These are phyloP conservation scores for Atractosteus spatula DNA, from an alignment of 2,113 vertebrate genomes.

Conservation along the genomic window DNA sequence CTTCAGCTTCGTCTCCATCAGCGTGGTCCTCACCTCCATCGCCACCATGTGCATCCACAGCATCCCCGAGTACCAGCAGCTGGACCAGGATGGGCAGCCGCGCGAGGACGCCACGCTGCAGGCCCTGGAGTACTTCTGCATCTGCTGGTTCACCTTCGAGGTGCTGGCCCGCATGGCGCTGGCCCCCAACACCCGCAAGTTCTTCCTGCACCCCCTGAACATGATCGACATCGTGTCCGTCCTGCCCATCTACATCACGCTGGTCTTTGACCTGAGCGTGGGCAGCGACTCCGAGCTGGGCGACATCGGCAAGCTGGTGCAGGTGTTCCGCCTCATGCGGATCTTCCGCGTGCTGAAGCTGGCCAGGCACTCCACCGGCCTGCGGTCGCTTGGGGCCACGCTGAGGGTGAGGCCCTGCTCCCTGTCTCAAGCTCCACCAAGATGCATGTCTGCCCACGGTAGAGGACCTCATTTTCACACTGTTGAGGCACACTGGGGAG, in stretches of 20 bases:
- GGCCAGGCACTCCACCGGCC: conserved; percentile 91
- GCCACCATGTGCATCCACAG: conserved; percentile 94
- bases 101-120: conserved; percentile 76
- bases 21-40: conserved; percentile 87
- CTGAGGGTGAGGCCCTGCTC: conserved; percentile 73
- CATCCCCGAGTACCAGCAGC: conserved; percentile 85
- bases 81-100: conserved; percentile 68
- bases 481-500: too few relatives aligned
- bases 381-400: conserved; percentile 90
- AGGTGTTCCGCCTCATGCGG: conserved; percentile 92
- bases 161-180: conserved; percentile 86
- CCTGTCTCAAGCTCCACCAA: neutral
- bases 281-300: conserved; percentile 75
- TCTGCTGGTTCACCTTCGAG: conserved; percentile 96
- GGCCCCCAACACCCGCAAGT: conserved; percentile 84
- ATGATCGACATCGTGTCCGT: conserved; percentile 91
- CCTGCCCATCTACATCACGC: conserved; percentile 88
- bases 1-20: conserved; percentile 91
- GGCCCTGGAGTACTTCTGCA: conserved; percentile 88
- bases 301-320: conserved; percentile 84
- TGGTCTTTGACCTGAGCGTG: conserved; percentile 74
- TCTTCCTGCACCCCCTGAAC: conserved; percentile 91
- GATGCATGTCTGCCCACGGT: too few relatives aligned
- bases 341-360: conserved; percentile 95
- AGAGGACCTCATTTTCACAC: too few relatives aligned